Evolutionary conservation across 2,113 vertebrate genomes (phyloP), one percentile per base, ranked within the genome.

Genomic region (Nannospalax galili): DNA sequence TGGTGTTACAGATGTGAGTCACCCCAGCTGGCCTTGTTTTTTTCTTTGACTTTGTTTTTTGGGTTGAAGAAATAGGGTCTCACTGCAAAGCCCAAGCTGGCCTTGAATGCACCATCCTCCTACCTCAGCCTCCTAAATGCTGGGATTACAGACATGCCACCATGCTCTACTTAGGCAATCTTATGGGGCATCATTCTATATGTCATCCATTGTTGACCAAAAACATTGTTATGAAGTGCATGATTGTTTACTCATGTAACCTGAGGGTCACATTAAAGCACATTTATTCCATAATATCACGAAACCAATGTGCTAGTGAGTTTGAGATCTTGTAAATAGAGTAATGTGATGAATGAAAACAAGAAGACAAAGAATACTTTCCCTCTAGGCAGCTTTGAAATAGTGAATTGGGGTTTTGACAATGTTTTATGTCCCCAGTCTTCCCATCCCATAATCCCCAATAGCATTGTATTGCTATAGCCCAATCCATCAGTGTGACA

Each of bases 401-500:
- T 8, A 64, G 32, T 58, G 28, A 24, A 3, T 22, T 26, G 10
- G 60, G 1, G n/a, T 67, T 90, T 30, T 88, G 56, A 45, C 20
- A 14, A 7, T 8, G 12, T 22, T 58, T 6, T 52, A 64, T 28
- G 48, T 60, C 26, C n/a, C 40, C 35, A 3, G 3, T 11, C 1
- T 64, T 42, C 26, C 52, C 9, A 37, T 20, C 45, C 7, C 65
- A 42, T 4, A 19, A 22, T 40, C 26, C 3, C 10, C 67, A 28
- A 4, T 5, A 11, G 28, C 26, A 6, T 0, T 9, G 10, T 74
- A 42, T 74, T 48, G 10, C 0, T 70, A 35, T 3, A 69, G 67
- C 62, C 15, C 2, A 5, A 0, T 15, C 4, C 4, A 62, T 32
- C 42, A 26, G 0, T 17, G 19, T 28, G 69, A 17, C 6, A 3